Conservation (phyloP, 1,140 invertebrate genomes). For the Drosophila eugracilis region DNA sequence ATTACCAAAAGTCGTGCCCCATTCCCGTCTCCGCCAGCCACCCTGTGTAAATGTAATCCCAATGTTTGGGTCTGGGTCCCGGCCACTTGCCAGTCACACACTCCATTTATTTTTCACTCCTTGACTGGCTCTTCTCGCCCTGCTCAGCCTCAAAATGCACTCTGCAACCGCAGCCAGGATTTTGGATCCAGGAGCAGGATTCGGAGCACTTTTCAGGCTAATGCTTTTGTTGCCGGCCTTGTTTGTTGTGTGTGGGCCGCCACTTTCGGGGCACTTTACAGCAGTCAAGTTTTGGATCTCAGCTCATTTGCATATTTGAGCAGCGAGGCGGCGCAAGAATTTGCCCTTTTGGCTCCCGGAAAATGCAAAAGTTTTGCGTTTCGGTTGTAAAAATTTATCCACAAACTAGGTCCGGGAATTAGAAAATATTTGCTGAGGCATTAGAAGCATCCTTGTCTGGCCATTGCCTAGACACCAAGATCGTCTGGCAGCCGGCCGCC, state of each 20-base stretch:
- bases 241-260: conserved; percentile 34
- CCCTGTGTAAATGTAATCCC: conserved; percentile 75
- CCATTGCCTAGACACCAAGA: conserved; percentile 26
- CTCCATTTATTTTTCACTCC: conserved; percentile 83
- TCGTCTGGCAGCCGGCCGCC: conserved; percentile 1
- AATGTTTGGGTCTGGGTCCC: conserved; percentile 39
- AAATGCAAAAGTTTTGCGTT: conserved; percentile 68
- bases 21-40: not conserved
- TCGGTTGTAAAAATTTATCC: conserved; percentile 55
- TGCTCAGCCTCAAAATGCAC: conserved; percentile 51
- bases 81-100: conserved; percentile 62
- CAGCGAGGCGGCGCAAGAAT: conserved; percentile 28
- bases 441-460: conserved; percentile 40
- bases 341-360: conserved; percentile 16
- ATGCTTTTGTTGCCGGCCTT: conserved; percentile 58
- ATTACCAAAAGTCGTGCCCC: conserved; percentile 68
- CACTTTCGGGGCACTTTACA: conserved; percentile 71
- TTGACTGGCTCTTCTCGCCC: conserved; percentile 53
- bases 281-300: conserved; percentile 32
- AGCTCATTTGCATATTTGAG: conserved; percentile 77
- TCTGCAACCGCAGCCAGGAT: conserved; percentile 44
- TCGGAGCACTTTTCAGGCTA: conserved; percentile 65
- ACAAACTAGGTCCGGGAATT: conserved; percentile 40
- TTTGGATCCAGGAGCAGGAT: conserved; percentile 10
- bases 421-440: conserved; percentile 50